Percentiles rank a stretch among this genome's conserved stretches.
These are phyloP conservation scores for Trogon melanurus DNA, from an alignment of 2,113 vertebrate species.

Conservation along the genomic window DNA sequence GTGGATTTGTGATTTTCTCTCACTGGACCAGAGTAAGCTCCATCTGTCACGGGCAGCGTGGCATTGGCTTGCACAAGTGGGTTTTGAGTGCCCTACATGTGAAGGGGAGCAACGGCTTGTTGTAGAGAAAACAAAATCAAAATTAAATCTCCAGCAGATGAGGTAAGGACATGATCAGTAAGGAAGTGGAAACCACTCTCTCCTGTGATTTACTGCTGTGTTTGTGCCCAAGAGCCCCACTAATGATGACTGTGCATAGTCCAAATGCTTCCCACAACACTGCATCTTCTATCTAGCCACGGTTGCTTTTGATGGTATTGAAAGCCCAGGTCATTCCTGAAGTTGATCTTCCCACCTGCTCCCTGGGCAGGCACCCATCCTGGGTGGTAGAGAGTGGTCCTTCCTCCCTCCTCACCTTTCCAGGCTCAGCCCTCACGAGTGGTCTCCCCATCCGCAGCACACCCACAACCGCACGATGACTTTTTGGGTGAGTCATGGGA, in stretches of 20 bases:
- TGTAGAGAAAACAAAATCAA: background rate
- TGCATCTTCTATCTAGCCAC: background rate
- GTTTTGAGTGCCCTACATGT: background rate
- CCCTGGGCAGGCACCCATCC: background rate
- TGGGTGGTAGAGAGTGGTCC: fast-evolving
- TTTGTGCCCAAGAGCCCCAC: background rate
- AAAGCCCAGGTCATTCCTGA: background rate
- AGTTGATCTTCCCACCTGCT: background rate
- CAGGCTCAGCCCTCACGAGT: fast-evolving
- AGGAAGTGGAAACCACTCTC: background rate
- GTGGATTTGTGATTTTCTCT: background rate
- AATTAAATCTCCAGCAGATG: background rate
- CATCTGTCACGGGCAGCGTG: background rate
- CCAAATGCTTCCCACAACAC: background rate
- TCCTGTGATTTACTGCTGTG: fast-evolving
- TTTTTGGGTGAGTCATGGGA: background rate
- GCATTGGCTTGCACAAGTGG: background rate
- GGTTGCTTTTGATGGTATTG: background rate
- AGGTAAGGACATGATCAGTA: background rate
- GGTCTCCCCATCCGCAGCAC: background rate
- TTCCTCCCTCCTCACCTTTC: background rate
- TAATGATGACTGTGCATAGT: fast-evolving
- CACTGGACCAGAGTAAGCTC: no score
- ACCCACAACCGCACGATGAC: fast-evolving
- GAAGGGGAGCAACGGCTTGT: background rate